Evolutionary conservation across 2,113 vertebrate species (phyloP).

Genomic region (Hemibagrus wyckioides): DNA sequence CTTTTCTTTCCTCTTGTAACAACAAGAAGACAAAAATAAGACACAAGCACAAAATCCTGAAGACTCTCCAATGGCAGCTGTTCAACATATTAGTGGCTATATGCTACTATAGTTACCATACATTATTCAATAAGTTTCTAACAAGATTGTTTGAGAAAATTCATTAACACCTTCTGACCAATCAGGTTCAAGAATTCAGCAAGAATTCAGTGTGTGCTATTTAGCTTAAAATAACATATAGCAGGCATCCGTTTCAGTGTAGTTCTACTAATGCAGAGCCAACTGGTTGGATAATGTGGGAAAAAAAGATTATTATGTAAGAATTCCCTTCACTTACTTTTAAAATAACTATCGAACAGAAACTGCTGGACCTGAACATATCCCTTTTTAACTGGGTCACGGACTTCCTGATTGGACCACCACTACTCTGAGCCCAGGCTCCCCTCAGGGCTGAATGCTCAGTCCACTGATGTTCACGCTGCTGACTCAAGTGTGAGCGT

Average conservation of each 20-base stretch:
- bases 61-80: background rate
- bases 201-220: background rate
- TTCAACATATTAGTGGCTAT: background rate
- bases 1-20: background rate
- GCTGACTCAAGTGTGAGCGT: constrained; percentile 14
- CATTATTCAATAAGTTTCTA: background rate
- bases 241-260: background rate
- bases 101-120: background rate
- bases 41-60: background rate
- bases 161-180: background rate
- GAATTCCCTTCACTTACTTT: background rate
- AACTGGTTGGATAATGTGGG: background rate
- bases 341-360: background rate
- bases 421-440: background rate
- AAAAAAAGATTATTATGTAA: background rate
- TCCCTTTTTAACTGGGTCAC: background rate
- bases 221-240: background rate
- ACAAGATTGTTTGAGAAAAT: background rate
- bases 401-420: background rate
- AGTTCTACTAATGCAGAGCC: background rate
- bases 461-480: constrained; percentile 11
- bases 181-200: background rate
- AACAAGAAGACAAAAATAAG: background rate
- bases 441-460: constrained; percentile 21
- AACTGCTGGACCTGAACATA: background rate